phyloP scores from a whole-genome alignment of 2,888 invertebrate species.

The Cecidostiba fungosa region DNA sequence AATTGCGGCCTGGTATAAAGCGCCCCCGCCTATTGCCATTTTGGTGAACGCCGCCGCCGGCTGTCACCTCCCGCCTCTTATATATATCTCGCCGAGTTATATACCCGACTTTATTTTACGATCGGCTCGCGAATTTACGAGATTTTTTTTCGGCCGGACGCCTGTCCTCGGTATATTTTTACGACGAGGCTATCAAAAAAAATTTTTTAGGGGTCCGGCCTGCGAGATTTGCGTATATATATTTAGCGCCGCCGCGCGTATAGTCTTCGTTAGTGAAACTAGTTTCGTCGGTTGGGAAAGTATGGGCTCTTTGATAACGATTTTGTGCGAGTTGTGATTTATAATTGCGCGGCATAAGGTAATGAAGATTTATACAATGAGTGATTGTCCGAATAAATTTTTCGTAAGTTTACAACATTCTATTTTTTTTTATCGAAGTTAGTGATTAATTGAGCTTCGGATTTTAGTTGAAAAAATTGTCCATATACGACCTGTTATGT shows the following conservation, averaged over 20 bases:
- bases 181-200: conserved; percentile 25
- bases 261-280: conserved; percentile 25
- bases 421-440: background rate
- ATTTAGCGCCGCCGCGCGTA: background rate
- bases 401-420: background rate
- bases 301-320: background rate
- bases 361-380: conserved; percentile 15
- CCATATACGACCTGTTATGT: no score
- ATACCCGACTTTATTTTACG: conserved; percentile 43
- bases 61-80: conserved; percentile 27
- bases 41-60: conserved; percentile 26
- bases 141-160: conserved; percentile 12
- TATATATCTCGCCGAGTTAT: background rate
- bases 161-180: conserved; percentile 25
- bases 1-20: conserved; percentile 54
- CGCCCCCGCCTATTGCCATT: conserved; percentile 49
- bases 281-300: conserved; percentile 1
- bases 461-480: background rate
- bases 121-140: conserved; percentile 27
- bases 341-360: background rate
- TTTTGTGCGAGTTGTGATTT: background rate
- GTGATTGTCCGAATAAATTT: background rate
- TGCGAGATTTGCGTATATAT: conserved; percentile 21
- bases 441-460: background rate
- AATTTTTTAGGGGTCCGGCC: background rate